Base-by-base conservation (phyloP, 2,113 vertebrate species). In the Aldabrachelys gigantea region DNA sequence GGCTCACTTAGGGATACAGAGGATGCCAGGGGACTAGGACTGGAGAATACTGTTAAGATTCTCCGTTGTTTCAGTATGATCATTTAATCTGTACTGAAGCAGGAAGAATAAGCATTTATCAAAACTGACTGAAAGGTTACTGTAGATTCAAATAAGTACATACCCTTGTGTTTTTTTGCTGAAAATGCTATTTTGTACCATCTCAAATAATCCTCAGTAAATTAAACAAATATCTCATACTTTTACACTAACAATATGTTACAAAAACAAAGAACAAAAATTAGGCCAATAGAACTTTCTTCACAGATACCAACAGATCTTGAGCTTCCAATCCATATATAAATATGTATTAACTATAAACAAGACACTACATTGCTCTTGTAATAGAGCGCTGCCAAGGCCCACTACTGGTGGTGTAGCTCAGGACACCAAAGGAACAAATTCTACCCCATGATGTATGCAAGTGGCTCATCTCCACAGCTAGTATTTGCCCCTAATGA, bases 1-100 rank as follows among this genome's bases (percentile, higher is more conserved):
- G 83, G 79, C 96, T 96, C 91, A 92, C 94, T 96, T 95, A 94
- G 82, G 95, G 85, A 94, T 92, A 95, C 53, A 95, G 91, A 89
- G 69, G 85, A 94, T 54, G 52, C 91, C 49, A 82, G 22, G 84
- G 53, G 50, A 92, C 89, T 84, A 96, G 79, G 83, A 47, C 53
- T 85, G 89, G 91, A 94, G 19, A 81, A 93, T 25, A 12, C 75
- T 78, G 47, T 49, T 49, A 27, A 27, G 41, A 86, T 22, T 1
- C 24, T 87, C 90, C 91, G 52, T 22, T 84, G 17, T 79, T 94
- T 92, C 85, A 35, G 16, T 24, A 89, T 62, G 65, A 69, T 21
- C 5, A 53, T 82, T 93, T 91, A 78, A 89, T 89, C 81, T n/a
- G 29, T 50, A 90, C 5, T 62, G 57, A 94, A 88, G 2, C 41